Evolutionary conservation across 2,113 vertebrate genomes (phyloP), one percentile per base, ranked within the genome.

Genomic region (Heptranchias perlo): DNA sequence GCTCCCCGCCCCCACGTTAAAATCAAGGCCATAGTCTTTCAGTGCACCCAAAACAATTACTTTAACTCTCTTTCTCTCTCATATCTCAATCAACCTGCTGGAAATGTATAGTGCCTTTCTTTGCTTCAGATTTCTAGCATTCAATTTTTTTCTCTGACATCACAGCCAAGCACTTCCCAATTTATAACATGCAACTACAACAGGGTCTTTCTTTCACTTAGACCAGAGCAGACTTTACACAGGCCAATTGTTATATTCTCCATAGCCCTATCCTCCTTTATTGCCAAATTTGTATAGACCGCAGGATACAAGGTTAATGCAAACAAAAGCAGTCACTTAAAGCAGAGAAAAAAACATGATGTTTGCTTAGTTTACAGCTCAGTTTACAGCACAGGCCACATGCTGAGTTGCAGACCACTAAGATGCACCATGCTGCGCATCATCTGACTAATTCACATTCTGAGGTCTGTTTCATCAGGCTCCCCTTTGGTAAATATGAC

Each of bases 391-490:
- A 25, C 11, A 18, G 52, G 8, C 94, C 4, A 73, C 64, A 73
- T 69, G 39, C 44, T 69, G 94, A 35, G 23, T 13, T 49, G 94
- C 65, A 69, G 49, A 67, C 65, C 44, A 95, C 28, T 69, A 69
- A 69, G 44, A 95, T 28, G 14, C 65, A 69, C 65, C 64, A 69
- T 18, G 8, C 39, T 95, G 64, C 5, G 25, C 23, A 52, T 95
- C 94, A 49, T 14, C 44, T 69, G 64, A 35, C 44, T 18, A 49
- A 52, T 95, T 52, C 64, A 14, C 23, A 49, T 28, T 31, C 64
- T 93, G 54, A 65, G 92, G 61, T 64, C 61, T 95, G 47, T 73
- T 95, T 73, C 64, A 95, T 47, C 94, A 95, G 64, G 11, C 44
- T 52, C 44, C 47, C 64, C 11, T 31, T 35, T 95, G 65, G 44